A percentile compares a stretch with the other conserved stretches of the same genome.
Conservation (phyloP, 2,888 invertebrate species). For the Pogonocherus hispidulus region DNA sequence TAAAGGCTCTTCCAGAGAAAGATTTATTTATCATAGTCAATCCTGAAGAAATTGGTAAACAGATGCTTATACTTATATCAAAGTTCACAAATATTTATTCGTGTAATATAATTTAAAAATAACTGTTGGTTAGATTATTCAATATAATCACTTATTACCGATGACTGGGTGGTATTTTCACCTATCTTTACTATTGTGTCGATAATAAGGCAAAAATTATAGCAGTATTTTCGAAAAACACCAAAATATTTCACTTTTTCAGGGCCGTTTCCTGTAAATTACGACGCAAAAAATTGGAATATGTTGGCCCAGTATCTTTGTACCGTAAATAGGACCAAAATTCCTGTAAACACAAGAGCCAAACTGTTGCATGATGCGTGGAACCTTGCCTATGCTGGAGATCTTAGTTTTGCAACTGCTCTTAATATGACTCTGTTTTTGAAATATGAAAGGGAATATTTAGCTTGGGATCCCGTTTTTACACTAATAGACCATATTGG, state of each 20-base stretch:
- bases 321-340: conserved; percentile 71
- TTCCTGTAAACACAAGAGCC: conserved; percentile 81
- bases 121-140: too few species aligned
- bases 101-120: too few species aligned
- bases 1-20: conserved; percentile 72
- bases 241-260: too few species aligned
- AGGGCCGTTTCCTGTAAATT: conserved; percentile 89
- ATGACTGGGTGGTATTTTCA: too few species aligned
- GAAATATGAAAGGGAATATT: conserved; percentile 79
- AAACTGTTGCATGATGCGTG: conserved; percentile 84
- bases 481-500: conserved; percentile 87
- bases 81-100: neutral
- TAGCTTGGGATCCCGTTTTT: conserved; percentile 88
- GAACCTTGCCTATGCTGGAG: conserved; percentile 81
- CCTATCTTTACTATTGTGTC: too few species aligned
- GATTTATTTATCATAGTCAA: conserved; percentile 83
- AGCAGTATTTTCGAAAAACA: too few species aligned
- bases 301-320: conserved; percentile 77
- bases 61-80: too few species aligned
- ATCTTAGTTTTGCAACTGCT: conserved; percentile 81
- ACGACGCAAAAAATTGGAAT: conserved; percentile 84
- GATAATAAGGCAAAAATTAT: too few species aligned
- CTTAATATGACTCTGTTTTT: conserved; percentile 85
- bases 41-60: conserved; percentile 85
- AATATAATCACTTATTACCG: too few species aligned